phyloP scores from a whole-genome alignment of 2,888 invertebrate genomes.

The Mesorhabditis sp. region DNA sequence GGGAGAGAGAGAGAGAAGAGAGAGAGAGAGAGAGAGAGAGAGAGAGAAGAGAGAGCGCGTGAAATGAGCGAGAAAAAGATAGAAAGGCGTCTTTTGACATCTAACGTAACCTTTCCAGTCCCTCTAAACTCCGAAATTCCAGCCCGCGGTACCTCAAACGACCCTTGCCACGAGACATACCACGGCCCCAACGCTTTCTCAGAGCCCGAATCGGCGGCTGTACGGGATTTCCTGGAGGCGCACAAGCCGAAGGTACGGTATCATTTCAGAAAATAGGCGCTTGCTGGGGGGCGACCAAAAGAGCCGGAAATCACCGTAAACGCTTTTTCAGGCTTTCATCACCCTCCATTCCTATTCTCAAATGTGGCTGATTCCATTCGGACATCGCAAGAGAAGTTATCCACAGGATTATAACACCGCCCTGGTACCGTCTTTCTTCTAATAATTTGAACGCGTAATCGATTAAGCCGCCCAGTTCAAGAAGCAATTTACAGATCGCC shows the following conservation, averaged over 20 bases:
- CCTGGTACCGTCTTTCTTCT: no score
- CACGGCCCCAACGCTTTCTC: slow-evolving; percentile 54
- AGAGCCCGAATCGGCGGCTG: slow-evolving; percentile 55
- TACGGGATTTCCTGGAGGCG: slow-evolving; percentile 52
- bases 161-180: slow-evolving; percentile 56
- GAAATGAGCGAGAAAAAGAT: no score
- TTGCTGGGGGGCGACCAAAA: neutral
- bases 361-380: slow-evolving; percentile 56
- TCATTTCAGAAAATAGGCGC: neutral
- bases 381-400: slow-evolving; percentile 50
- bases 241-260: slow-evolving; percentile 40
- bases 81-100: neutral
- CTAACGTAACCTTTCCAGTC: neutral
- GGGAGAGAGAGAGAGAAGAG: no score
- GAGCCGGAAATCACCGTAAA: neutral
- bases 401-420: slow-evolving; percentile 52
- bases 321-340: slow-evolving; percentile 39
- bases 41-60: no score
- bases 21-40: no score
- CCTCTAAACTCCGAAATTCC: slow-evolving; percentile 10
- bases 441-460: no score
- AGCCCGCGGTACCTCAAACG: slow-evolving; percentile 39
- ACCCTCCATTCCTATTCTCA: slow-evolving; percentile 56
- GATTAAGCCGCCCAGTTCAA: no score
- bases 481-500: no score